These are phyloP conservation scores for Hartigia nigra DNA, from an alignment of 2,888 invertebrate genomes.

Conservation along the genomic window DNA sequence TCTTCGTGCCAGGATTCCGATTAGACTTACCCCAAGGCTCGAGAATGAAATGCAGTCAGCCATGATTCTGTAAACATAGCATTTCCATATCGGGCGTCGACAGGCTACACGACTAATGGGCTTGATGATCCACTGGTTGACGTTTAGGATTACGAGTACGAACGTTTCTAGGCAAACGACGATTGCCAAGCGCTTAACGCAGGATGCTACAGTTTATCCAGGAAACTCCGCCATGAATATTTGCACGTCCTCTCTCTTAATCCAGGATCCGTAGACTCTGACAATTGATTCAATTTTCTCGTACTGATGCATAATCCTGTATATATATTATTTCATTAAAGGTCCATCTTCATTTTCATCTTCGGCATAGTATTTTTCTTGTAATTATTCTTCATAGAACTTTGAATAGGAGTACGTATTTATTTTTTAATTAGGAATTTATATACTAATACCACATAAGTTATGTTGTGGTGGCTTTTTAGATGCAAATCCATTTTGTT, in stretches of 20 bases:
- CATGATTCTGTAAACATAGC: constrained; percentile 50
- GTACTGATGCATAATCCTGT: neutral
- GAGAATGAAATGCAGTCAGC: constrained; percentile 32
- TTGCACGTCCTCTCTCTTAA: neutral
- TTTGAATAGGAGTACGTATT: neutral
- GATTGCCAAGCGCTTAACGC: constrained; percentile 2
- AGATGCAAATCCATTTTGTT: neutral
- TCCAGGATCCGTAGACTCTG: neutral
- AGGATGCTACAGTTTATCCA: neutral
- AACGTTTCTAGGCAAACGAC: constrained; percentile 26
- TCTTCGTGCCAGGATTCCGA: neutral
- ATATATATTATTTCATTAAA: neutral
- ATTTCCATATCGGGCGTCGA: constrained; percentile 46
- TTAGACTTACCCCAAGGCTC: neutral
- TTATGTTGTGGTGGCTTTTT: neutral
- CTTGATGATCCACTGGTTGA: constrained; percentile 46
- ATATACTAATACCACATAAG: neutral
- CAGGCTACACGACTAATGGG: constrained; percentile 44
- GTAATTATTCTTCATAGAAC: neutral
- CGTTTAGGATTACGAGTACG: constrained; percentile 42
- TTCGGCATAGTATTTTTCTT: neutral
- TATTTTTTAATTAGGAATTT: neutral
- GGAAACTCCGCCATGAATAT: neutral
- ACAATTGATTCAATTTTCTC: neutral
- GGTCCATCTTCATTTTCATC: neutral